phyloP scores from a whole-genome alignment of 2,888 invertebrate genomes.

The Antitype chi region DNA sequence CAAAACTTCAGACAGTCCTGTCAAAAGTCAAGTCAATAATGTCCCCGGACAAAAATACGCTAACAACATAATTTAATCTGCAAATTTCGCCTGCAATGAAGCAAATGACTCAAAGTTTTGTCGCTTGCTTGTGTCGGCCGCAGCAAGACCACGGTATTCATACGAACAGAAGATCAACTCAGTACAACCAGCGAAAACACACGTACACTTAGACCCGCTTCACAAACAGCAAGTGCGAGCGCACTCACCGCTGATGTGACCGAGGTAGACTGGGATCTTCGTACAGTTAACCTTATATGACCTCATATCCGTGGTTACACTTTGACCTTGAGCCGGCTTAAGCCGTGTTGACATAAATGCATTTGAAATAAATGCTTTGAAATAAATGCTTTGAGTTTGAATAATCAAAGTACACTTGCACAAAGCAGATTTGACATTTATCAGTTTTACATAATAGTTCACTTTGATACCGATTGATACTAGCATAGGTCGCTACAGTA shows the following conservation, averaged over 20 bases:
- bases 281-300: neutral
- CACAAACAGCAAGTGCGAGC: neutral
- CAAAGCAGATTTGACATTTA: no score
- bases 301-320: neutral
- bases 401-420: no score
- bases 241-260: neutral
- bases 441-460: no score
- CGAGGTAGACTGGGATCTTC: neutral
- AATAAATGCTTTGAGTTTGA: no score
- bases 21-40: slow-evolving; percentile 35
- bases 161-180: neutral
- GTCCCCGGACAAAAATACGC: slow-evolving; percentile 29
- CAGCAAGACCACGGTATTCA: neutral
- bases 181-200: neutral
- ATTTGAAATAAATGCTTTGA: no score
- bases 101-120: slow-evolving; percentile 50
- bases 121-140: slow-evolving; percentile 21
- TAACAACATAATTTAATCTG: slow-evolving; percentile 35
- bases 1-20: slow-evolving; percentile 27
- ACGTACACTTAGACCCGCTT: neutral
- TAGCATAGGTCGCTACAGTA: no score
- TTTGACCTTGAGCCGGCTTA: neutral
- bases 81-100: slow-evolving; percentile 44
- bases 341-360: no score
- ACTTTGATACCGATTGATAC: no score